These are phyloP conservation scores for Axinella damicornis DNA, from an alignment of 37 sponge, comb jelly and placozoan genomes.

Conservation along the genomic window DNA sequence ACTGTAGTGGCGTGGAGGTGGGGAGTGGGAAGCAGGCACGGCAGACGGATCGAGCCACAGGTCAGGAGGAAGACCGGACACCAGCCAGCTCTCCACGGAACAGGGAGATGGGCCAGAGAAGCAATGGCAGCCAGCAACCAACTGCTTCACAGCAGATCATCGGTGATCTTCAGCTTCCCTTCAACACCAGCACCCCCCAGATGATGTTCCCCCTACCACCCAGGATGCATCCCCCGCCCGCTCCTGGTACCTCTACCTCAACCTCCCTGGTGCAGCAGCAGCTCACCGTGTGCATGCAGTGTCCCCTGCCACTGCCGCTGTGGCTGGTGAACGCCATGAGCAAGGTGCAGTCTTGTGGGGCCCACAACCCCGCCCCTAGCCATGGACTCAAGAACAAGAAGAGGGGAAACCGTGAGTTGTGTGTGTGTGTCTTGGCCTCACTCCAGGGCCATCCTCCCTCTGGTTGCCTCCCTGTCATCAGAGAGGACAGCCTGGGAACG, in stretches of 20 bases:
- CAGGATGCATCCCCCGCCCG: no score
- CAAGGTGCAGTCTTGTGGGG: slow-evolving; percentile 20
- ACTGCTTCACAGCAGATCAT: no score
- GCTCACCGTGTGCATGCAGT: slow-evolving; percentile 21
- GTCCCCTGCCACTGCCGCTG: slow-evolving; percentile 50
- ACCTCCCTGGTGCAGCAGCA: slow-evolving; percentile 37
- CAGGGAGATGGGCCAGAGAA: background rate
- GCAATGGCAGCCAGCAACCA: no score
- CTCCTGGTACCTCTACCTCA: background rate
- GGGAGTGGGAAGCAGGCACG: no score
- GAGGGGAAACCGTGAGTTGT: slow-evolving; percentile 2
- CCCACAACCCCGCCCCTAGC: background rate
- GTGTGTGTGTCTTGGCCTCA: no score
- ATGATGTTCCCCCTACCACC: background rate
- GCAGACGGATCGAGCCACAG: slow-evolving; percentile 29
- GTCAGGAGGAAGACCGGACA: slow-evolving; percentile 29
- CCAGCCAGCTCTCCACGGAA: slow-evolving; percentile 9
- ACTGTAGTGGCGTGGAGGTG: no score
- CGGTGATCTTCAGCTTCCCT: background rate
- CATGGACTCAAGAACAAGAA: slow-evolving; percentile 35
- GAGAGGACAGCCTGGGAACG: no score
- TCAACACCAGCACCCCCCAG: background rate
- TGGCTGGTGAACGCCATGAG: slow-evolving; percentile 60
- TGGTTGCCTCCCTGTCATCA: no score
- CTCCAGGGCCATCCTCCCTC: no score